Evolutionary conservation across 2,888 invertebrate genomes (phyloP).

Genomic region (Mythimna pallens): DNA sequence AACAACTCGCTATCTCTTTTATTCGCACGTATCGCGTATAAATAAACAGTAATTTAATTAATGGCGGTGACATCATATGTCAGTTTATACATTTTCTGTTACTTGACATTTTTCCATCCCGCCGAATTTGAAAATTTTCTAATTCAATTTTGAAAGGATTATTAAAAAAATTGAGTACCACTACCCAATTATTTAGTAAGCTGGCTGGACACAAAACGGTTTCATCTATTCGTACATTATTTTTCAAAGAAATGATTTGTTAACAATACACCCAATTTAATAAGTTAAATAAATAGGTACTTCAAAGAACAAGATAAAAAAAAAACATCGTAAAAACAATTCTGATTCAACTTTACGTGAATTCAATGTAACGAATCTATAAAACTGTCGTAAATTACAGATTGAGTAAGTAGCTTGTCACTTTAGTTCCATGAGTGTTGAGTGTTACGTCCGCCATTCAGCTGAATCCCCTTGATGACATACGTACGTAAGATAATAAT

Average conservation of each 20-base stretch:
- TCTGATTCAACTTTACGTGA: not conserved
- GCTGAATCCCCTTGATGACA: conserved; percentile 48
- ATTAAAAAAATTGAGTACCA: too few relatives aligned
- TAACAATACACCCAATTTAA: not conserved
- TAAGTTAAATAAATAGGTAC: not conserved
- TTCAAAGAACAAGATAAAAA: not conserved
- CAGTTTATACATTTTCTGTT: too few relatives aligned
- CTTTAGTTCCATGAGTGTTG: conserved; percentile 23
- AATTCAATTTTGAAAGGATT: too few relatives aligned
- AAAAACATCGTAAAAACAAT: not conserved
- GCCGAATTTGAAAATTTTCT: too few relatives aligned
- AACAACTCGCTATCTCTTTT: too few relatives aligned
- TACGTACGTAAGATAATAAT: conserved; percentile 54
- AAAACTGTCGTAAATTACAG: conserved; percentile 18
- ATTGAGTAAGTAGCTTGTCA: not conserved
- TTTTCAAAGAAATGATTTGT: not conserved
- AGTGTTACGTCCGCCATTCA: conserved; percentile 34
- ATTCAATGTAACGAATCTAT: conserved; percentile 9
- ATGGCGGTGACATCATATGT: too few relatives aligned
- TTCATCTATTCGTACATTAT: not conserved
- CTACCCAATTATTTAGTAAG: not conserved
- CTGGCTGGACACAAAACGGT: not conserved
- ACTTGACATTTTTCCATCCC: too few relatives aligned
- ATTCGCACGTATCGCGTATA: too few relatives aligned
- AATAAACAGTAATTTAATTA: too few relatives aligned